Percentiles rank a stretch among this genome's conserved stretches.
These are phyloP conservation scores for Agrotis ipsilon DNA, from an alignment of 2,888 invertebrate genomes.

Conservation along the genomic window DNA sequence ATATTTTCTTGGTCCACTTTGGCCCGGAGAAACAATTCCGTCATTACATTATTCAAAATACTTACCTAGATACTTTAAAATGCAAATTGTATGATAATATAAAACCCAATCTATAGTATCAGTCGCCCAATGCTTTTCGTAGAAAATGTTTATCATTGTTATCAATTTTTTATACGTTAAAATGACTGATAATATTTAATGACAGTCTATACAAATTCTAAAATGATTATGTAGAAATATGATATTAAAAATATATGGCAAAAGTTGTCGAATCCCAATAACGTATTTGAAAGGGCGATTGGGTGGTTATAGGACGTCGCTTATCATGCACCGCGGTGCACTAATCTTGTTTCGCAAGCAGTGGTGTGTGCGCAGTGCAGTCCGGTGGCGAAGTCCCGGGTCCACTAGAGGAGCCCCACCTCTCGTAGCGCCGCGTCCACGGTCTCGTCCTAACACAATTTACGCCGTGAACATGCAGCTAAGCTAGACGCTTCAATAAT, in stretches of 20 bases:
- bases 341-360: slow-evolving; percentile 31
- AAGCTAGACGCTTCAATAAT: slow-evolving; percentile 49
- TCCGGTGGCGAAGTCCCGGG: slow-evolving; percentile 18
- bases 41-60: slow-evolving; percentile 43
- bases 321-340: slow-evolving; percentile 16
- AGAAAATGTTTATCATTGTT: slow-evolving; percentile 41
- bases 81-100: slow-evolving; percentile 36
- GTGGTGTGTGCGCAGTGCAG: slow-evolving; percentile 40
- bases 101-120: slow-evolving; percentile 42
- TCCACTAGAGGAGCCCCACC: slow-evolving; percentile 95
- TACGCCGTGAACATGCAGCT: slow-evolving; percentile 73
- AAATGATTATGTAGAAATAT: slow-evolving; percentile 44
- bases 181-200: slow-evolving; percentile 34
- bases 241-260: slow-evolving; percentile 59
- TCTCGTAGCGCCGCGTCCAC: slow-evolving; percentile 98
- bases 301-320: slow-evolving; percentile 14
- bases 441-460: slow-evolving; percentile 95
- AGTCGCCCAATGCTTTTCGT: slow-evolving; percentile 43
- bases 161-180: slow-evolving; percentile 26
- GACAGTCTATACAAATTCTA: slow-evolving; percentile 47
- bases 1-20: slow-evolving; percentile 56
- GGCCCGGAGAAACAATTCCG: slow-evolving; percentile 50
- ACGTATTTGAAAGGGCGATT: slow-evolving; percentile 25
- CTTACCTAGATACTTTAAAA: slow-evolving; percentile 50
- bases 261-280: slow-evolving; percentile 26